Evolutionary conservation across 1,140 invertebrate genomes (phyloP), one percentile per base, ranked within the genome.

Genomic region (Nasonia vitripennis): DNA sequence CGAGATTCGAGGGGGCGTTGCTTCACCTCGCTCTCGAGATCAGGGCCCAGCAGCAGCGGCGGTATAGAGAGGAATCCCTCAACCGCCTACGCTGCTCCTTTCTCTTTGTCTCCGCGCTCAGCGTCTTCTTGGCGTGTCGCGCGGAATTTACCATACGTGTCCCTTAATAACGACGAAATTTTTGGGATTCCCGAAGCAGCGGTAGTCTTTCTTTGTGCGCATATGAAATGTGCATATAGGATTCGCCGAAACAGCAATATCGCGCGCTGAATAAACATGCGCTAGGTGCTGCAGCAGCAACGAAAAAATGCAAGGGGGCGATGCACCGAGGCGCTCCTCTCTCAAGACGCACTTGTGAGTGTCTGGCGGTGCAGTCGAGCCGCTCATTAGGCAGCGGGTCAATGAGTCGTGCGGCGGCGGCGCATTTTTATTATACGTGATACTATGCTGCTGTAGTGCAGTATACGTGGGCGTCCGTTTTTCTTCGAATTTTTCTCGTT

Each of bases 341-440:
- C 27, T 27, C 23, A 34, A 71, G 89, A 90, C 90, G 88, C 89
- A 90, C 90, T 91, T 89, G 90, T 91, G 88, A 89, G 86, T 7
- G 55, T 62, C 55, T 62, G 82, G 34, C 86, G 87, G 87, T 87
- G 88, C 89, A 71, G 55, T 91, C 87, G 84, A 87, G 88, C 89
- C 89, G 88, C 90, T 92, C 90, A 91, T 92, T 92, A 92, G 90
- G 88, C 90, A 87, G 77, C 87, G 87, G 90, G 90, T 92, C 90
- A 91, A 90, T 90, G 90, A 90, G 89, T 88, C 79, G 79, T 45
- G 67, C 2, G 34, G 34, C 45, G 86, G 37, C 87, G 84, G 87
- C 82, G 74, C 84, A 83, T 86, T 88, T 79, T 88, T 62, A 20
- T 62, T 51, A 14, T 51, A 14, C 45, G 45, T 11, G 45, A 48